phyloP scores from a whole-genome alignment of 2,797 vertebrate species.

The Peromyscus melanophrys region DNA sequence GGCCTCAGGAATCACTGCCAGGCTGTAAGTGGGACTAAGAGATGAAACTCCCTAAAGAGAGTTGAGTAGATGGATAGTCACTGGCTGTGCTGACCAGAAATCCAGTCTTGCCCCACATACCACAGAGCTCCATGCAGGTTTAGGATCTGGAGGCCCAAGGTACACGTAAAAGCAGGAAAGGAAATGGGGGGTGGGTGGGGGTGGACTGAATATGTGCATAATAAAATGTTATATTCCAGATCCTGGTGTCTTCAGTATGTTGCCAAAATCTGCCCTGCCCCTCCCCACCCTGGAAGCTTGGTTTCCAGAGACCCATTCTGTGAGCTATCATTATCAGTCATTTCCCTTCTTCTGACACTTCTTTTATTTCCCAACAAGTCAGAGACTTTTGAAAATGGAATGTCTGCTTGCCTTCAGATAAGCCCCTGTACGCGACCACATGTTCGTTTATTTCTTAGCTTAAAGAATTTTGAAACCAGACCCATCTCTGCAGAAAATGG shows the following conservation, averaged over 20 bases:
- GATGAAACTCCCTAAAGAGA: not conserved
- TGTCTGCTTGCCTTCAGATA: constrained; percentile 76
- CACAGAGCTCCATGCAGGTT: not conserved
- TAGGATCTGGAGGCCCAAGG: not conserved
- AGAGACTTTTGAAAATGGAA: constrained; percentile 65
- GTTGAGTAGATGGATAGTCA: not conserved
- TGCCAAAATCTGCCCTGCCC: not conserved
- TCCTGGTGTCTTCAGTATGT: not conserved
- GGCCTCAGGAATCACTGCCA: not conserved
- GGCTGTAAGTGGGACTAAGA: not conserved
- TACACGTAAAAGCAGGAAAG: not conserved
- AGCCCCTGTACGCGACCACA: not conserved
- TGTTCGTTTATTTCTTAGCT: constrained; percentile 61
- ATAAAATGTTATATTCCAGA: not conserved
- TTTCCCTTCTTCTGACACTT: constrained; percentile 37
- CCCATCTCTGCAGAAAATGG: constrained; percentile 54
- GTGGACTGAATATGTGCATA: not conserved
- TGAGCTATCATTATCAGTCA: not conserved
- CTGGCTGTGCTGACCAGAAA: not conserved
- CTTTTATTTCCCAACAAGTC: constrained; percentile 42
- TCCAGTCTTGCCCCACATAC: not conserved
- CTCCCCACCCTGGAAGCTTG: not conserved
- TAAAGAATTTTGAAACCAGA: constrained; percentile 68
- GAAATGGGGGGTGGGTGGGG: not conserved
- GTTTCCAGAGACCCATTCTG: not conserved